A percentile compares a stretch with the other conserved stretches of the same genome.
These are phyloP conservation scores for Laodelphax striatellus DNA, from an alignment of 1,140 invertebrate genomes.

Conservation along the genomic window DNA sequence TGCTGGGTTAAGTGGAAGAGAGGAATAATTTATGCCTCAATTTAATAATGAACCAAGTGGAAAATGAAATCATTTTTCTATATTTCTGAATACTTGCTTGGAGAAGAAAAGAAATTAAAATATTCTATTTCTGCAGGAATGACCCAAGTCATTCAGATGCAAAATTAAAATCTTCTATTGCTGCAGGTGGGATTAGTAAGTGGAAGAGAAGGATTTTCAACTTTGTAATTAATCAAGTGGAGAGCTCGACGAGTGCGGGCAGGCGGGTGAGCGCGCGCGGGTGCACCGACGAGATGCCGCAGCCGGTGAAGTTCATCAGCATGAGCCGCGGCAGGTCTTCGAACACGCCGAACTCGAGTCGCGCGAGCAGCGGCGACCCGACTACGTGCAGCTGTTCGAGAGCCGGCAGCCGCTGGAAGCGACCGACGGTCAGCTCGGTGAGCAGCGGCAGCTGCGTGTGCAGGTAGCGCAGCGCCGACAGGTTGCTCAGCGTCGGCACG, in stretches of 20 bases:
- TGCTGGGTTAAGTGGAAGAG: too few species aligned
- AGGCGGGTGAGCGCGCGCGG: constrained; percentile 58
- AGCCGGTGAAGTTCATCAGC: constrained; percentile 62
- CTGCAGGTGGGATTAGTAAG: too few species aligned
- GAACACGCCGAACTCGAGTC: constrained; percentile 58
- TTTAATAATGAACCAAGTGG: too few species aligned
- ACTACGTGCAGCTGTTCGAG: constrained; percentile 64
- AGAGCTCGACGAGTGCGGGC: constrained; percentile 56
- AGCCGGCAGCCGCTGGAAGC: constrained; percentile 56
- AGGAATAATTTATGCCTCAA: too few species aligned
- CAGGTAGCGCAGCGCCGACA: constrained; percentile 40
- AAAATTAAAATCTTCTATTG: too few species aligned
- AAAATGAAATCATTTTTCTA: too few species aligned
- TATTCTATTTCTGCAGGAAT: too few species aligned
- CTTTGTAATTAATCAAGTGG: too few species aligned
- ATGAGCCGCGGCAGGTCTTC: constrained; percentile 58
- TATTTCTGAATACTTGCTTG: too few species aligned
- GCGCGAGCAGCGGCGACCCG: constrained; percentile 48
- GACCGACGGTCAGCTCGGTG: constrained; percentile 52
- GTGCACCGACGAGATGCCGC: constrained; percentile 67
- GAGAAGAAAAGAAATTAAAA: too few species aligned
- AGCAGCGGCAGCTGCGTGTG: constrained; percentile 53
- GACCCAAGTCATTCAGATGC: too few species aligned
- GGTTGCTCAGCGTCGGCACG: constrained; percentile 38
- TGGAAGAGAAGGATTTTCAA: too few species aligned